phyloP scores from a whole-genome alignment of 2,113 vertebrate genomes.

The Megalops atlanticus region DNA sequence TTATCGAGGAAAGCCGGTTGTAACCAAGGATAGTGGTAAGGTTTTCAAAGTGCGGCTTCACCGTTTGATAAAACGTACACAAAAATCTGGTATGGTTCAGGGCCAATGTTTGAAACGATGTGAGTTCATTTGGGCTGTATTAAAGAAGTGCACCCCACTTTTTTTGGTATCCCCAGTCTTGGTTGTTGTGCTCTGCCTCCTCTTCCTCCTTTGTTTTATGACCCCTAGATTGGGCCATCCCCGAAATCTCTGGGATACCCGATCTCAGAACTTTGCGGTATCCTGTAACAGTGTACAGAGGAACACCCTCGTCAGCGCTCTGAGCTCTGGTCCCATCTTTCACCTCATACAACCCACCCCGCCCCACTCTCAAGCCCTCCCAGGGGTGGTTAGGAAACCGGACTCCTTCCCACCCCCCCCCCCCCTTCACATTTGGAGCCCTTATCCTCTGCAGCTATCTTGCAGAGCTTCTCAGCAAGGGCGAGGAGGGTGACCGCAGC shows the following conservation, averaged over 20 bases:
- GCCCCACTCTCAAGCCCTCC: constrained; percentile 40
- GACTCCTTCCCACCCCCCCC: constrained; percentile 47
- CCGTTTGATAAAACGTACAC: too few relatives aligned
- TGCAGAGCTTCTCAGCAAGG: neutral
- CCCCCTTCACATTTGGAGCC: constrained; percentile 36
- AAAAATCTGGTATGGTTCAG: too few relatives aligned
- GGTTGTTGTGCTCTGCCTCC: neutral
- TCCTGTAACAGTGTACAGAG: constrained; percentile 56
- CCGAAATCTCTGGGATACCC: too few relatives aligned
- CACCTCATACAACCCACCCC: constrained; percentile 52
- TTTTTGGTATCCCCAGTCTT: neutral
- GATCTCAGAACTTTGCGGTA: constrained; percentile 60
- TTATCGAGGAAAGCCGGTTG: neutral
- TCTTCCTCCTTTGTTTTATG: neutral
- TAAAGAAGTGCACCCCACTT: neutral
- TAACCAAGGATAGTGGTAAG: too few relatives aligned
- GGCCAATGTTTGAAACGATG: neutral
- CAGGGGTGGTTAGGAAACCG: constrained; percentile 52
- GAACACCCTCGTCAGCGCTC: constrained; percentile 54
- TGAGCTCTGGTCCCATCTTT: constrained; percentile 29
- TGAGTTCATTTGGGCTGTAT: neutral
- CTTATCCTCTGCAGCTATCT: neutral
- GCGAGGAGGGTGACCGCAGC: neutral
- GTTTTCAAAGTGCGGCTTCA: too few relatives aligned
- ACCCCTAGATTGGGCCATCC: too few relatives aligned